phyloP scores from a whole-genome alignment of 1,140 invertebrate genomes.

The Cecropterus lyciades region DNA sequence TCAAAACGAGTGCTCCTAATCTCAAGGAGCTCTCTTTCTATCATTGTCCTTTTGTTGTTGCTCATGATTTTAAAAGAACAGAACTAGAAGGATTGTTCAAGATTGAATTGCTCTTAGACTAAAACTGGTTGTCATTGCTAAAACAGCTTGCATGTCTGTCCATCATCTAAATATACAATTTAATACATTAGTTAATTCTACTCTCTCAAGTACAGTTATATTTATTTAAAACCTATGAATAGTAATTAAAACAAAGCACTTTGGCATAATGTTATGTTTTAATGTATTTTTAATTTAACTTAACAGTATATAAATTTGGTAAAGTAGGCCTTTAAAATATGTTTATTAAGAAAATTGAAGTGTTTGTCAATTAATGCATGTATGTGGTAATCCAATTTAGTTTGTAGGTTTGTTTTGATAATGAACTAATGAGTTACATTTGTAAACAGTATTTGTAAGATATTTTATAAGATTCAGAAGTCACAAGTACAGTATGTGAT shows the following conservation, averaged over 20 bases:
- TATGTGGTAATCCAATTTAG: slow-evolving; percentile 32
- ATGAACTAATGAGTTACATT: slow-evolving; percentile 26
- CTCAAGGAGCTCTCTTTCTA: slow-evolving; percentile 82
- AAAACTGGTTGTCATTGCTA: slow-evolving; percentile 47
- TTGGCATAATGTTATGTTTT: slow-evolving; percentile 12
- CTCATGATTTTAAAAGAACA: slow-evolving; percentile 74
- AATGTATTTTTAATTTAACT: slow-evolving; percentile 12
- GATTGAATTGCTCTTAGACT: slow-evolving; percentile 81
- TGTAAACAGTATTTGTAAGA: slow-evolving; percentile 26
- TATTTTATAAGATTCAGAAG: slow-evolving; percentile 15
- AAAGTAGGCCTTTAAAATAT: slow-evolving; percentile 6
- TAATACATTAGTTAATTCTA: slow-evolving; percentile 20
- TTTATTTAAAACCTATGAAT: slow-evolving; percentile 7
- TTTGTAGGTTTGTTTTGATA: slow-evolving; percentile 29
- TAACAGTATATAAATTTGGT: slow-evolving; percentile 8
- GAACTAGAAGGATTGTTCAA: slow-evolving; percentile 81
- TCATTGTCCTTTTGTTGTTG: slow-evolving; percentile 79
- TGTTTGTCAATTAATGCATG: slow-evolving; percentile 30
- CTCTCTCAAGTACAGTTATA: slow-evolving; percentile 5
- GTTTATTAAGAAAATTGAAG: slow-evolving; percentile 19
- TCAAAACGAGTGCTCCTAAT: slow-evolving; percentile 80
- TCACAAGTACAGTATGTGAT: slow-evolving; percentile 7
- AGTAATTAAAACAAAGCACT: background rate
- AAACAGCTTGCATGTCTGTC: slow-evolving; percentile 67
- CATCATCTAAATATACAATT: slow-evolving; percentile 47